Evolutionary conservation across 1,140 invertebrate species (phyloP).

Genomic region (Cheumatopsyche charites): DNA sequence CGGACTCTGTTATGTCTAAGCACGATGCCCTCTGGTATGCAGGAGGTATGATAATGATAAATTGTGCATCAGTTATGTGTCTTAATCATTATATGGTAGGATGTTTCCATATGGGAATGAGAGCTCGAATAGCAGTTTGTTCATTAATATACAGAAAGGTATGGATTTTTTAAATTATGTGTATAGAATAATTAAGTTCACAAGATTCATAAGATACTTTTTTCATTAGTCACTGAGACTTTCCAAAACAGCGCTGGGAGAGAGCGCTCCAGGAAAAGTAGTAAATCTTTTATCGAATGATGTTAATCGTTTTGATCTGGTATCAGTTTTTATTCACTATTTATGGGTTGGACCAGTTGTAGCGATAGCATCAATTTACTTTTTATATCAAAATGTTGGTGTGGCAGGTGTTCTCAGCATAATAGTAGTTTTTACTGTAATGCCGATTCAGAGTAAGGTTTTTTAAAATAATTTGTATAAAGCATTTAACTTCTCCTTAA

Average conservation of each 20-base stretch:
- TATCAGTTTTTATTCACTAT: slow-evolving; percentile 65
- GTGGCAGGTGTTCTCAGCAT: slow-evolving; percentile 73
- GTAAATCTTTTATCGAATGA: slow-evolving; percentile 86
- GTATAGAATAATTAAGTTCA: background rate
- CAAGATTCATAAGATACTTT: slow-evolving; percentile 2
- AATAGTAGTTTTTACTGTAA: slow-evolving; percentile 69
- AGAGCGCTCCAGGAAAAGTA: slow-evolving; percentile 83
- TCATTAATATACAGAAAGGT: slow-evolving; percentile 74
- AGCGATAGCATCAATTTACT: slow-evolving; percentile 65
- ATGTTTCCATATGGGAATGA: slow-evolving; percentile 67
- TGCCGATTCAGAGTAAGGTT: slow-evolving; percentile 72
- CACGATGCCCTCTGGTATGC: slow-evolving; percentile 64
- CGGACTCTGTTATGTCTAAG: slow-evolving; percentile 51
- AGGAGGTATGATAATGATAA: slow-evolving; percentile 64
- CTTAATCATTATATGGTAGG: slow-evolving; percentile 68
- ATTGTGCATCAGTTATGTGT: slow-evolving; percentile 59
- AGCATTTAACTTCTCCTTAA: too few relatives aligned
- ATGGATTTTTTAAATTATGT: slow-evolving; percentile 27
- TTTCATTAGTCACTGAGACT: slow-evolving; percentile 64
- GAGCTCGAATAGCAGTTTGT: slow-evolving; percentile 66
- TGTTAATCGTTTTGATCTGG: slow-evolving; percentile 69
- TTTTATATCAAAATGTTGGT: slow-evolving; percentile 70
- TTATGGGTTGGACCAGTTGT: slow-evolving; percentile 72
- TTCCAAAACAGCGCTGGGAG: slow-evolving; percentile 70
- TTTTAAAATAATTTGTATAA: background rate